A percentile compares a stretch with the other conserved stretches of the same genome.
Evolutionary conservation across 2,888 invertebrate genomes (phyloP).

Genomic region (Schizaphis graminum): DNA sequence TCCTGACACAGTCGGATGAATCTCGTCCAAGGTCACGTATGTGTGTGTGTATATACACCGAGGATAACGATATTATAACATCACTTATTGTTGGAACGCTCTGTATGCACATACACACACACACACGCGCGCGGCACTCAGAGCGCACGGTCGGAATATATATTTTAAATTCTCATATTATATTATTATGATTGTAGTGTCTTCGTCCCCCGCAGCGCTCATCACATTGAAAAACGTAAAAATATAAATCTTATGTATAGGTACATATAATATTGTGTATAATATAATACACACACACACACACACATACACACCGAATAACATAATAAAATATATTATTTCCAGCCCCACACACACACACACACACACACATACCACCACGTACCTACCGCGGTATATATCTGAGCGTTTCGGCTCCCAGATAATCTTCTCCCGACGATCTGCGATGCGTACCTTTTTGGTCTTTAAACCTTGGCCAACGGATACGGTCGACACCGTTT

Average conservation of each 20-base stretch:
- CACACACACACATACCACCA: neutral
- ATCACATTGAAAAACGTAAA: neutral
- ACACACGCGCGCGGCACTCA: neutral
- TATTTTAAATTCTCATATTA: neutral
- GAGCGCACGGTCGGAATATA: neutral
- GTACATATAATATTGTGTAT: neutral
- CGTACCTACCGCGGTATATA: neutral
- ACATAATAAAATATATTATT: neutral
- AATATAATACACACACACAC: neutral
- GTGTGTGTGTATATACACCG: neutral
- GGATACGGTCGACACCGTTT: neutral
- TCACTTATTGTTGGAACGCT: neutral
- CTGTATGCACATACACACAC: neutral
- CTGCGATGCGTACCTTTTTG: neutral
- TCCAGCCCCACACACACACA: neutral
- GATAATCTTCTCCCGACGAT: neutral
- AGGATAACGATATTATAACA: neutral
- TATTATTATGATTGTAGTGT: slow-evolving; percentile 1
- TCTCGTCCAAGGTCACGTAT: slow-evolving; percentile 46
- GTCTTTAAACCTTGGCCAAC: neutral
- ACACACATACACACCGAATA: neutral
- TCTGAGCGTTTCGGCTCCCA: neutral
- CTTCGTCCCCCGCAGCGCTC: slow-evolving; percentile 1
- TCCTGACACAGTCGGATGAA: slow-evolving; percentile 43
- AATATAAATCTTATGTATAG: neutral